Evolutionary conservation across 2,113 vertebrate genomes (phyloP), one percentile per base, ranked within the genome.

Genomic region (Ginglymostoma cirratum): DNA sequence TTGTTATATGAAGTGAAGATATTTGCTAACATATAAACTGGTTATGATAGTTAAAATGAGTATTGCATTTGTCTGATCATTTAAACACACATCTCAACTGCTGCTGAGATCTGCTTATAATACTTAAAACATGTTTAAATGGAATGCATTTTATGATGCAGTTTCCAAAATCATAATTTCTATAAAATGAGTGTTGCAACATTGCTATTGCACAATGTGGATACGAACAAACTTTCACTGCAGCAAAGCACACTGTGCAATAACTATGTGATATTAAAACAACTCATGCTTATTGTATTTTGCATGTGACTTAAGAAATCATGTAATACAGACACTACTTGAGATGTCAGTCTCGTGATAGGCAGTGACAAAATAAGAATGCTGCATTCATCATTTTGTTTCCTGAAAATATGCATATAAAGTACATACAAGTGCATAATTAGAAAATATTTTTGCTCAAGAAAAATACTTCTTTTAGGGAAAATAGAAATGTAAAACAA

Each of bases 341-440:
- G 65, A 90, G 52, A 89, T 89, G 86, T 89, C 86, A 89, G 48
- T 89, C 23, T 89, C 19, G 93, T 76, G 52, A 95, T 27, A 95
- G 69, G 67, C 94, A 95, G 94, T 96, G 96, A 96, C 97, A 96
- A 97, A 97, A 66, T 95, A 94, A 93, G 61, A 93, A 93, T 66
- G 89, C n/a, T 93, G 61, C 21, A 93, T 93, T 93, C n/a, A 61
- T 61, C 55, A 38, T 67, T 93, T 93, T 93, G 96, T 96, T 97
- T 76, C 95, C 96, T 96, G 96, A 97, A 96, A 97, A 97, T 96
- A 97, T 96, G 95, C 96, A 96, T 97, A 97, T 96, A 98, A 98
- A 98, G 97, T 97, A 97, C 97, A 97, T 96, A 95, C 96, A 97
- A 97, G 97, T 97, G 97, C 97, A 97, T 96, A 96, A 97, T 97